Conservation (phyloP, 2,113 vertebrate species). For the Globicephala melas region DNA sequence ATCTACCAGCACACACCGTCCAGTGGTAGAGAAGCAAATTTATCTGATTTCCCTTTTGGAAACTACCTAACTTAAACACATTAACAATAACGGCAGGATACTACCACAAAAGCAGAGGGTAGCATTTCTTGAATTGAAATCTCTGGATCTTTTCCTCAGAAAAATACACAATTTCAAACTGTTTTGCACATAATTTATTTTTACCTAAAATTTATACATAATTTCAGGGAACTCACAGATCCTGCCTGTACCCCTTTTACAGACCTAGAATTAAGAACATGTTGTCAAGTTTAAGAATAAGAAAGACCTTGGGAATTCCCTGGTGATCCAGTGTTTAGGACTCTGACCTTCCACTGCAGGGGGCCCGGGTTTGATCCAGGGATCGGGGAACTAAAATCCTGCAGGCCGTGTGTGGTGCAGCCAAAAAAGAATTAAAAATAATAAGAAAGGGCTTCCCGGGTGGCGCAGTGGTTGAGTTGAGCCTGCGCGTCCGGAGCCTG, state of each 20-base stretch:
- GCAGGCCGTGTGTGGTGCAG: too few species aligned
- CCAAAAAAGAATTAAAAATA: neutral
- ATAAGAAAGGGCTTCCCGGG: too few species aligned
- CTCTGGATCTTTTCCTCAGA: neutral
- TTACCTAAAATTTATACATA: slow-evolving; percentile 13
- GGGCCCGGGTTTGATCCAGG: neutral
- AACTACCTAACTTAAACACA: neutral
- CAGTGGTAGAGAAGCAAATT: neutral
- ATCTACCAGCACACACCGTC: neutral
- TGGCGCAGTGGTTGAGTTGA: too few species aligned
- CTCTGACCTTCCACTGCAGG: neutral
- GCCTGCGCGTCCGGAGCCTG: too few species aligned
- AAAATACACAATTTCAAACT: slow-evolving; percentile 6
- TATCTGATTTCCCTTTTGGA: neutral
- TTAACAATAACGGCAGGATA: neutral
- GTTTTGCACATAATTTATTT: neutral
- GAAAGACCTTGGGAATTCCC: neutral
- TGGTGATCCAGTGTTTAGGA: neutral
- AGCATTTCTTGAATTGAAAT: neutral
- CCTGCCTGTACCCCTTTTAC: neutral
- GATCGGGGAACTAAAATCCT: too few species aligned
- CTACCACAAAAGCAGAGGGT: neutral
- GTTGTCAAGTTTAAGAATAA: neutral
- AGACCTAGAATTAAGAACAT: neutral
- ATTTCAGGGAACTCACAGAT: neutral